Conservation (phyloP, 2,113 vertebrate genomes). For the Typhlomys cinereus region DNA sequence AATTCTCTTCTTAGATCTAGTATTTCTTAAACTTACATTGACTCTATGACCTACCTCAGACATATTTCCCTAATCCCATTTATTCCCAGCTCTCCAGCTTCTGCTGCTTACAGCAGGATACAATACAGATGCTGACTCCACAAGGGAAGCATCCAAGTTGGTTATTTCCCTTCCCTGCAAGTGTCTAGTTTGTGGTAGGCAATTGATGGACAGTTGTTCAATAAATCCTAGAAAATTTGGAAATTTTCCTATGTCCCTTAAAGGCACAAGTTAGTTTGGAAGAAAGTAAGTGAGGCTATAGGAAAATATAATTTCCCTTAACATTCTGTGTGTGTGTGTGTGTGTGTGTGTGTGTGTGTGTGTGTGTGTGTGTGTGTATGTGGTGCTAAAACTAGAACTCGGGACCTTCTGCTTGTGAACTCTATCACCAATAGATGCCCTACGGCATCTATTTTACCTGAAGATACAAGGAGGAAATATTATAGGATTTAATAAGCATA, state of each 20-base stretch:
- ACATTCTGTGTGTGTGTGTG: no score
- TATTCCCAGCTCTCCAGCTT: not conserved
- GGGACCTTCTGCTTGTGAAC: not conserved
- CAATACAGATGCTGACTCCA: not conserved
- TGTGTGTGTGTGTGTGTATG: no score
- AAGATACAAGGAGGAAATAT: not conserved
- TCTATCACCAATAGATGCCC: not conserved
- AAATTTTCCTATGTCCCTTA: not conserved
- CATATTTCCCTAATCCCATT: not conserved
- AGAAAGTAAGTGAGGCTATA: not conserved
- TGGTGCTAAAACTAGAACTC: not conserved
- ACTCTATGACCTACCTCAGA: not conserved
- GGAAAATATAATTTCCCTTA: not conserved
- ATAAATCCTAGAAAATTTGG: not conserved
- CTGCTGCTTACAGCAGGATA: not conserved
- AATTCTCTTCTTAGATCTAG: not conserved
- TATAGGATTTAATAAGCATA: not conserved
- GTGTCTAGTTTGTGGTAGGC: not conserved
- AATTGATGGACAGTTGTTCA: not conserved
- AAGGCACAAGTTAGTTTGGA: not conserved
- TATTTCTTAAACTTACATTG: not conserved
- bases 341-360: no score
- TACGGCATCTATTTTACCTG: not conserved
- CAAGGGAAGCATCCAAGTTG: not conserved
- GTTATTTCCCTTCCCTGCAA: not conserved